Evolutionary conservation across 2,113 vertebrate genomes (phyloP).

Genomic region (Aldabrachelys gigantea): DNA sequence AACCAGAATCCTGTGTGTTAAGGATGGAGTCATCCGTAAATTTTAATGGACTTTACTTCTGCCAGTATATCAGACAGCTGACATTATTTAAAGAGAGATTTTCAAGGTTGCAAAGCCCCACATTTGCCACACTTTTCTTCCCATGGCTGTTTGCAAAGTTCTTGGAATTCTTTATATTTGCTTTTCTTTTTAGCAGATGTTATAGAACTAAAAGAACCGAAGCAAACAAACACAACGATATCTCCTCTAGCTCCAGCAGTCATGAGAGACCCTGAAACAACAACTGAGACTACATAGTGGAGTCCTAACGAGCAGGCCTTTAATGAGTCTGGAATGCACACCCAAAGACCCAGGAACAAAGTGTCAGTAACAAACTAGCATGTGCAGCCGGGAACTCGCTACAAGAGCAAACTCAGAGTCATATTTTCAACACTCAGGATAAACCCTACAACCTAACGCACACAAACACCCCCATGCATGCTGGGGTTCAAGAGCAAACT

Average conservation of each 20-base stretch:
- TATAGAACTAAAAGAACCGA: too few relatives aligned
- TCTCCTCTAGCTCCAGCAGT: not conserved
- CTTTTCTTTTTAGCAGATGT: not conserved
- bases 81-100: not conserved
- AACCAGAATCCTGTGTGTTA: not conserved
- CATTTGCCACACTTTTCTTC: not conserved
- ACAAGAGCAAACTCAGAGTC: accelerated
- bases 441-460: not conserved
- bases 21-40: slow-evolving; percentile 6
- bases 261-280: accelerated
- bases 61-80: not conserved
- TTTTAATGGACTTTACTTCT: slow-evolving; percentile 27
- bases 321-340: accelerated
- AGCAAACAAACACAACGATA: not conserved
- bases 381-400: not conserved
- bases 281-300: accelerated
- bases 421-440: not conserved
- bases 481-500: slow-evolving; percentile 18
- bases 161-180: not conserved
- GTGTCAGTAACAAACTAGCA: accelerated
- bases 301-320: not conserved
- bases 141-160: not conserved
- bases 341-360: not conserved
- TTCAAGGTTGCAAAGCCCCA: not conserved
- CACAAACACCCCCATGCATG: not conserved